A percentile compares a stretch with the other conserved stretches of the same genome.
These are phyloP conservation scores for Arbacia lixula DNA, from an alignment of 53 echinoderm and acorn worm genomes.

Conservation along the genomic window DNA sequence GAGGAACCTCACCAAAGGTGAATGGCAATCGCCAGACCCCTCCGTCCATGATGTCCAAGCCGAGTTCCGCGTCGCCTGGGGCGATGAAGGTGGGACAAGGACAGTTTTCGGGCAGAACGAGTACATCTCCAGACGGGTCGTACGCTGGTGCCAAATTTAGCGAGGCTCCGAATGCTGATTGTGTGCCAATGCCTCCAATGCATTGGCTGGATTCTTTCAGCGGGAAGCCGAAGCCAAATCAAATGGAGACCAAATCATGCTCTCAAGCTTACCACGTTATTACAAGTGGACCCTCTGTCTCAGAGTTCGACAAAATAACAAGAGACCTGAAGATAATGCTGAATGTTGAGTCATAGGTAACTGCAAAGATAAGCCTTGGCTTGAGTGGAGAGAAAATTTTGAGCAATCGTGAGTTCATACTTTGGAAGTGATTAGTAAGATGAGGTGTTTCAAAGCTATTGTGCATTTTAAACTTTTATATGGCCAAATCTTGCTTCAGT, in stretches of 20 bases:
- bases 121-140: conserved; percentile 33
- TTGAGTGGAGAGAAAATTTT: no score
- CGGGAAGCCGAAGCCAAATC: neutral
- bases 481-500: conserved; percentile 44
- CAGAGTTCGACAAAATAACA: conserved; percentile 36
- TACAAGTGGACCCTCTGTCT: neutral
- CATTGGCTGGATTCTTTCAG: conserved; percentile 66
- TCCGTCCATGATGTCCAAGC: conserved; percentile 22
- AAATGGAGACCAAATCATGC: conserved; percentile 23
- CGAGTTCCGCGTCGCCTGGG: neutral
- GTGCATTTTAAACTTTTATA: conserved; percentile 16
- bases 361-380: neutral
- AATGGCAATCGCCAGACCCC: conserved; percentile 29
- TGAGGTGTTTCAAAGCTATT: conserved; percentile 38
- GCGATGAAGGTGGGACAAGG: neutral
- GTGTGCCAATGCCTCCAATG: conserved; percentile 81
- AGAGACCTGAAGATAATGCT: conserved; percentile 49
- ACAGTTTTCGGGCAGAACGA: conserved; percentile 48
- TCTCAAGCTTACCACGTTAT: no score
- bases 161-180: conserved; percentile 83
- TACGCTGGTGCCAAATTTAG: conserved; percentile 97
- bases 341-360: conserved; percentile 55
- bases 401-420: no score
- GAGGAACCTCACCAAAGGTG: conserved; percentile 23
- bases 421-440: conserved; percentile 13